Conservation (phyloP, 2,888 invertebrate species). For the Siphlonurus alternatus region DNA sequence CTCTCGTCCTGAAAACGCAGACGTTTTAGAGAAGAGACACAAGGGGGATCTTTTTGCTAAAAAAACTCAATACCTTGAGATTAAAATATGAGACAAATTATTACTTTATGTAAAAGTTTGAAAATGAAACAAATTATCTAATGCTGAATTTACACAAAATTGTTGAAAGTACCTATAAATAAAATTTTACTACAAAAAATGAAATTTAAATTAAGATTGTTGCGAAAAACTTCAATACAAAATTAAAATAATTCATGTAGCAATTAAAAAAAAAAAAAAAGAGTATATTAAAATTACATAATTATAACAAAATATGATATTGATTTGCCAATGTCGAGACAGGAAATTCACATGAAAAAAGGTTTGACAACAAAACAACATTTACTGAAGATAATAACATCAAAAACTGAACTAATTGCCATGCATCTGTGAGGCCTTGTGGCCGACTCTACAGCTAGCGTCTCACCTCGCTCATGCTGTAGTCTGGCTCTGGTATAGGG, state of each 20-base stretch:
- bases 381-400: no score
- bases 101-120: neutral
- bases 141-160: no score
- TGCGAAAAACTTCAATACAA: no score
- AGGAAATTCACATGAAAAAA: no score
- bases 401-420: no score
- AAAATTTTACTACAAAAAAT: no score
- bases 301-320: neutral
- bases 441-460: no score
- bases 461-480: conserved; percentile 53
- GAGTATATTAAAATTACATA: neutral
- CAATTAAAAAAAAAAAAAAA: neutral
- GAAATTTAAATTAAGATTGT: no score
- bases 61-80: neutral
- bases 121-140: neutral
- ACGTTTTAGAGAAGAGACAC: neutral
- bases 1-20: conserved; percentile 30
- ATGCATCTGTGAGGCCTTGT: no score
- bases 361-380: no score
- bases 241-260: neutral
- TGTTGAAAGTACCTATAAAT: no score
- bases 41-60: neutral
- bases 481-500: conserved; percentile 84
- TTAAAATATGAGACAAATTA: neutral
- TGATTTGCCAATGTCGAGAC: no score